A percentile compares a stretch with the other conserved stretches of the same genome.
These are phyloP conservation scores for Nannoperca obscura DNA, from an alignment of 2,797 vertebrate species.

Conservation along the genomic window DNA sequence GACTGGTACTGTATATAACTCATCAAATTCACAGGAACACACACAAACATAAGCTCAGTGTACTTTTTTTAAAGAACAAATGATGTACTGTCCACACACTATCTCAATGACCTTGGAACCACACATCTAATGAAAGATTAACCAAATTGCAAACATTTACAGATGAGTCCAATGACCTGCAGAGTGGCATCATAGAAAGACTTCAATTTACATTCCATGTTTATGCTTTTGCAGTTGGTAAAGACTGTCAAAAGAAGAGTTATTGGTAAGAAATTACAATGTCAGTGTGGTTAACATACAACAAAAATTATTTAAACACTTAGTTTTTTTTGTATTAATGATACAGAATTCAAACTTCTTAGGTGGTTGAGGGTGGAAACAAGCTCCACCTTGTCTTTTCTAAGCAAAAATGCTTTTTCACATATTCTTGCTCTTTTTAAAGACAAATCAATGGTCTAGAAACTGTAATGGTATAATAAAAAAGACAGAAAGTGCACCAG, in stretches of 20 bases:
- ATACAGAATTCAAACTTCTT: neutral
- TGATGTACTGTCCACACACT: neutral
- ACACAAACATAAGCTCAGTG: neutral
- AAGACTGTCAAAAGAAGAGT: neutral
- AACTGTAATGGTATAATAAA: neutral
- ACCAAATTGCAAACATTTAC: conserved; percentile 75
- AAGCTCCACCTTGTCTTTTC: neutral
- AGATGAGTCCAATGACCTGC: conserved; percentile 42
- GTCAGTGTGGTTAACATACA: neutral
- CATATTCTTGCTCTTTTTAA: neutral
- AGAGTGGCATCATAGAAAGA: neutral
- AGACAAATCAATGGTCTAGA: neutral
- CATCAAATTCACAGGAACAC: neutral
- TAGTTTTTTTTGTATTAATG: neutral
- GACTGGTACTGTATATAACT: neutral
- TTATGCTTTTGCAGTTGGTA: neutral
- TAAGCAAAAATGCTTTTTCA: neutral
- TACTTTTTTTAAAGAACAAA: conserved; percentile 7
- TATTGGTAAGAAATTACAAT: neutral
- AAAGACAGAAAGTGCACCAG: neutral
- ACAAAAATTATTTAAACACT: too few relatives aligned
- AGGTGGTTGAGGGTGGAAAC: too few relatives aligned
- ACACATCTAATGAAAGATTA: conserved; percentile 69
- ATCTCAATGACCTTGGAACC: conserved; percentile 10
- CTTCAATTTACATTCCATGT: neutral